A percentile compares a stretch with the other conserved stretches of the same genome.
These are phyloP conservation scores for Salminus brasiliensis DNA, from an alignment of 2,113 vertebrate species.

Conservation along the genomic window DNA sequence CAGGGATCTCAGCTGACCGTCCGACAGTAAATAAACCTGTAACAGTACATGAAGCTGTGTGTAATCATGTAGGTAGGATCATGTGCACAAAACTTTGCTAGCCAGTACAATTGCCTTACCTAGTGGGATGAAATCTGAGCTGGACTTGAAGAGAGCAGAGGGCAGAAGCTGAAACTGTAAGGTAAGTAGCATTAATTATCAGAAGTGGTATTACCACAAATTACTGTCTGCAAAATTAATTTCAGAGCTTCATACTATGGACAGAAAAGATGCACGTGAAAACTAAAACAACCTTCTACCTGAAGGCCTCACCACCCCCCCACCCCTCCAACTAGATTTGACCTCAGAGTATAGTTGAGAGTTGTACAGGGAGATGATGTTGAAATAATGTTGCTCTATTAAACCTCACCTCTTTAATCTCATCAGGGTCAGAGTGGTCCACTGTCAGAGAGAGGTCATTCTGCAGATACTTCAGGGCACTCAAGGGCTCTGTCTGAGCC, in stretches of 20 bases:
- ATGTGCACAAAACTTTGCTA: not conserved
- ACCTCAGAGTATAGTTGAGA: too few species aligned
- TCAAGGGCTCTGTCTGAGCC: constrained; percentile 93
- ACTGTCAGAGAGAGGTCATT: constrained; percentile 96
- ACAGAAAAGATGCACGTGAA: not conserved
- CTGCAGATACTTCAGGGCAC: constrained; percentile 95
- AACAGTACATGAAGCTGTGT: too few species aligned
- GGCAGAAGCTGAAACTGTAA: constrained; percentile 95
- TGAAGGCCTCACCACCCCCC: too few species aligned
- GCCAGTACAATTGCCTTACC: constrained; percentile 78
- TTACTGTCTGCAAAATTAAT: not conserved
- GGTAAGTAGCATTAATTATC: constrained; percentile 47
- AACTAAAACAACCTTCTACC: too few species aligned
- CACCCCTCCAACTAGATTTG: too few species aligned
- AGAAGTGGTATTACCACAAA: not conserved
- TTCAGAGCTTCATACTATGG: not conserved
- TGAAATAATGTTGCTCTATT: too few species aligned
- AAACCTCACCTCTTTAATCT: constrained; percentile 92
- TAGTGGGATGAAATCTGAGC: constrained; percentile 94
- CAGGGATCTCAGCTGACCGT: not conserved
- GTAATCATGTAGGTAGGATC: not conserved
- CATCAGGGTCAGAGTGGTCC: constrained; percentile 95
- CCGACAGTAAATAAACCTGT: not conserved
- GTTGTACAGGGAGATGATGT: too few species aligned
- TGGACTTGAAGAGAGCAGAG: constrained; percentile 95